phyloP scores from a whole-genome alignment of 2,888 invertebrate species.

The Cephus nigrinus region DNA sequence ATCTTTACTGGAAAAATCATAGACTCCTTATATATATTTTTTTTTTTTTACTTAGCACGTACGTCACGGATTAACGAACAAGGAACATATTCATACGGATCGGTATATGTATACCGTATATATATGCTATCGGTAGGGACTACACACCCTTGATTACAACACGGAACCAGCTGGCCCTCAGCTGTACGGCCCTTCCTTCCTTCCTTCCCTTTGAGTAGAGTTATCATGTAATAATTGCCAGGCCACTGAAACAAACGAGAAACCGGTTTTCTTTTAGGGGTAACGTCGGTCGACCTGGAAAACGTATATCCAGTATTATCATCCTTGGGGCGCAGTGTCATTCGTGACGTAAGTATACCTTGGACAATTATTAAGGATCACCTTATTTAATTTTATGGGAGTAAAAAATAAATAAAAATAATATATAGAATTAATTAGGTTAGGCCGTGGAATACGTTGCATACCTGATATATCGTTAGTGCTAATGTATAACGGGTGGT shows the following conservation, averaged over 20 bases:
- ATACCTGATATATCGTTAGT: conserved; percentile 1
- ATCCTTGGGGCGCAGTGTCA: not conserved
- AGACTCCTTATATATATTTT: not conserved
- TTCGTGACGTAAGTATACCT: not conserved
- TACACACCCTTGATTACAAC: not conserved
- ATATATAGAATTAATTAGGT: not conserved
- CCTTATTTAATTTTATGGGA: not conserved
- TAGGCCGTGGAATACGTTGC: not conserved
- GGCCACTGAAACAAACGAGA: not conserved
- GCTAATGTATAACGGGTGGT: not conserved
- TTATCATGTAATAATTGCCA: not conserved
- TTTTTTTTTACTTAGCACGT: not conserved
- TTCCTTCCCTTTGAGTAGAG: conserved; percentile 4
- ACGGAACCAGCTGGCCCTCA: not conserved
- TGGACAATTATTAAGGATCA: not conserved
- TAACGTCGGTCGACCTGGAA: not conserved
- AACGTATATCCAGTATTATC: not conserved
- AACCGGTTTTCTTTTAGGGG: not conserved
- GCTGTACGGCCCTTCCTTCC: conserved; percentile 7
- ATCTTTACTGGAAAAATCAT: not conserved
- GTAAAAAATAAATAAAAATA: conserved; percentile 9
- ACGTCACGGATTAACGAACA: not conserved
- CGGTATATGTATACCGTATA: not conserved
- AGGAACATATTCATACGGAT: not conserved
- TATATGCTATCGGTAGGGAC: not conserved